Evolutionary conservation across 2,113 vertebrate species (phyloP).

Genomic region (Ammospiza nelsoni): DNA sequence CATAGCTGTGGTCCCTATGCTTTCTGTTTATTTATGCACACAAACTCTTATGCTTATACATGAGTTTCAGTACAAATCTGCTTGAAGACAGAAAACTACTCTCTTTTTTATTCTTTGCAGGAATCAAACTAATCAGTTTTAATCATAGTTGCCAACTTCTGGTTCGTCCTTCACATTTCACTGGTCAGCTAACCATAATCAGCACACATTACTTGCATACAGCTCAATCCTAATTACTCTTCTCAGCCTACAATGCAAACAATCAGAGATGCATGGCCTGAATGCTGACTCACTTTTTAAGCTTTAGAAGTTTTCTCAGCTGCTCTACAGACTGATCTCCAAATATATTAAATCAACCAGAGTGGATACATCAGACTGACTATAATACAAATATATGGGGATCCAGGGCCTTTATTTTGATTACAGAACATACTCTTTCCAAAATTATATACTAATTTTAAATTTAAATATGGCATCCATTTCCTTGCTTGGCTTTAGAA

Average conservation of each 20-base stretch:
- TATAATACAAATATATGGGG: background rate
- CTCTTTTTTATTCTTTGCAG: background rate
- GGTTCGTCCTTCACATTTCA: slow-evolving; percentile 82
- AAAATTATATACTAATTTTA: background rate
- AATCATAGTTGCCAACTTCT: slow-evolving; percentile 69
- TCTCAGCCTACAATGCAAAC: slow-evolving; percentile 38
- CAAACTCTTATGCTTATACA: background rate
- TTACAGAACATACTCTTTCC: background rate
- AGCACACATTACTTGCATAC: slow-evolving; percentile 52
- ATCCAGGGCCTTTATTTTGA: background rate
- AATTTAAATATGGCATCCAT: background rate
- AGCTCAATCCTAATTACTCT: slow-evolving; percentile 65
- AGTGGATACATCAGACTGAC: background rate
- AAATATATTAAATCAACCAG: background rate
- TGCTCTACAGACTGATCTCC: background rate
- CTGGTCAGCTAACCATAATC: slow-evolving; percentile 75
- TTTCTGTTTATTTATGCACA: background rate
- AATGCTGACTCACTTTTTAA: slow-evolving; percentile 40
- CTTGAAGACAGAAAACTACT: background rate
- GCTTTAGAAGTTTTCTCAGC: background rate
- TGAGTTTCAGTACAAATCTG: background rate
- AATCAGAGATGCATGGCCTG: background rate
- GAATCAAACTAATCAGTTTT: slow-evolving; percentile 25
- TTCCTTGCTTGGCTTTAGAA: background rate
- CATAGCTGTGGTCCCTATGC: background rate